Base-by-base conservation (phyloP, 2,888 invertebrate species). In the Ecliptopera silaceata region DNA sequence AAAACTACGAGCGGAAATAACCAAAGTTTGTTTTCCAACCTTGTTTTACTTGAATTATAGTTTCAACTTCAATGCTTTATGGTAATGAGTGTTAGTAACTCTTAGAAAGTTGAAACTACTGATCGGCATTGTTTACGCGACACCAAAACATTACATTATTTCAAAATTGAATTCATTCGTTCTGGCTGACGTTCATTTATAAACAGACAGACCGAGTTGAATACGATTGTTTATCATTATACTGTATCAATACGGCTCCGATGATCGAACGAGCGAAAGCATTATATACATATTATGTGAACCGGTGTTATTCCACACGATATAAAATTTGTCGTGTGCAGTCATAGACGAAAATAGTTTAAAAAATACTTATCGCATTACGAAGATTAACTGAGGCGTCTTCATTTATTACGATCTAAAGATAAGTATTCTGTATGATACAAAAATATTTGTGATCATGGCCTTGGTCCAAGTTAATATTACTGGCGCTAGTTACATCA, bases 51-150 rank as follows among this genome's bases (percentile, higher is more conserved):
- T 58, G 56, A 54, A 69, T 78, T 84, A 86, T 80, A 79, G 81
- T 76, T 84, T 79, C 77, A 83, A 86, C 79, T 77, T 52, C 73
- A 70, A 61, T 62, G 56, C 58, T 56, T 34, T 8, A 52, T 55
- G 52, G 38, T 26, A 56, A 49, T 47, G 36, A 49, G 29, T 45
- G 55, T 61, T 43, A 53, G 20, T 60, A 55, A 62, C 49, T 49
- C 60, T 51, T 34, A 42, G 46, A 60, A 45, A 48, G 77, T 83
- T 83, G 75, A 85, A 87, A 82, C 86, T 82, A 84, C 61, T 59
- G 47, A 42, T 43, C 47, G 48, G 58, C 56, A 56, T 60, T 60
- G 61, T 74, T 76, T 57, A 22, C 46, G 46, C 59, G 64, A 61
- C 38, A 72, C 61, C 70, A 68, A 66, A 58, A 47, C 54, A 61